phyloP scores from a whole-genome alignment of 1,140 invertebrate genomes.

The Hestina assimilis region DNA sequence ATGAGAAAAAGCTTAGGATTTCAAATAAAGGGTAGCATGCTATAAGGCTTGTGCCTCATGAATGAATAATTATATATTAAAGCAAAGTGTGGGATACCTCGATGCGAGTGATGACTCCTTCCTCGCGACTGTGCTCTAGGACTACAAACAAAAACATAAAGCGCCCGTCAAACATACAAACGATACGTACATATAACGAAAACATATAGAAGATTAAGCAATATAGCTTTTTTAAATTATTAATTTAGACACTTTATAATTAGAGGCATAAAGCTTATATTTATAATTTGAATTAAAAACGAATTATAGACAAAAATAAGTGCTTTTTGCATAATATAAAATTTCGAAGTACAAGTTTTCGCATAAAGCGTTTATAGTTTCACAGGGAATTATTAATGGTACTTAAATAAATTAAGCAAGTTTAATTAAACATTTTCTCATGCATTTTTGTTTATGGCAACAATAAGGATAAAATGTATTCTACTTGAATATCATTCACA shows the following conservation, averaged over 20 bases:
- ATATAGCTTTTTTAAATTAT: not conserved
- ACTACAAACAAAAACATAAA: slow-evolving; percentile 78
- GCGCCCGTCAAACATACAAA: slow-evolving; percentile 73
- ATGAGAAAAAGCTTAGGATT: slow-evolving; percentile 8
- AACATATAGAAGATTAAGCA: slow-evolving; percentile 30
- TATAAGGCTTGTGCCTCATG: not conserved
- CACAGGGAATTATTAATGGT: slow-evolving; percentile 8
- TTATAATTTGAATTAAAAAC: no score
- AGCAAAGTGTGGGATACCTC: slow-evolving; percentile 76
- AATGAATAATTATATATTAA: slow-evolving; percentile 44
- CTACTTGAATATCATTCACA: not conserved
- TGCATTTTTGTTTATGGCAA: slow-evolving; percentile 1
- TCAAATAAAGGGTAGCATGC: slow-evolving; percentile 19
- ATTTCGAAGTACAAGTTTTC: slow-evolving; percentile 4
- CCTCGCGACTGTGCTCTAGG: slow-evolving; percentile 78
- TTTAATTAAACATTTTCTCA: slow-evolving; percentile 24
- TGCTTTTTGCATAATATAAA: not conserved
- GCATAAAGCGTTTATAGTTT: slow-evolving; percentile 11
- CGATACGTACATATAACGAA: slow-evolving; percentile 53
- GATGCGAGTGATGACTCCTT: slow-evolving; percentile 77
- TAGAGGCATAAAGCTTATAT: not conserved
- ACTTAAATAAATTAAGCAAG: slow-evolving; percentile 34
- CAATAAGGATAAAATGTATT: not conserved
- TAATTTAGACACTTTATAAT: not conserved
- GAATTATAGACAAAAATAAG: no score